Percentiles rank a stretch among this genome's conserved stretches.
phyloP scores from a whole-genome alignment of 2,113 vertebrate species.

The Cyprinodon variegatus region DNA sequence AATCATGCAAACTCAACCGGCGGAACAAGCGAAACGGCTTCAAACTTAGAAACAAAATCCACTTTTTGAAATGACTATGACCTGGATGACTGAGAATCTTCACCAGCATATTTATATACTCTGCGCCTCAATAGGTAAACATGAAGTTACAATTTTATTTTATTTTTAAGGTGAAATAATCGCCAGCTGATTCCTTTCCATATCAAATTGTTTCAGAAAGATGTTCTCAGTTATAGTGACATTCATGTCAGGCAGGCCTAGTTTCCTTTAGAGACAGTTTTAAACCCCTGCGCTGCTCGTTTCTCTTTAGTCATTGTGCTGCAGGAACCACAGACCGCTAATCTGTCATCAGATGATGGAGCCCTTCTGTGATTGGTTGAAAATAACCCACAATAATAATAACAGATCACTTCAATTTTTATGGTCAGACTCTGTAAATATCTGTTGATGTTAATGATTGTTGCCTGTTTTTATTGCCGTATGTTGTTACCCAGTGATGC shows the following conservation, averaged over 20 bases:
- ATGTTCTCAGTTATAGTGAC: background rate
- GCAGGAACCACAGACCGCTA: background rate
- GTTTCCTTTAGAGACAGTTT: background rate
- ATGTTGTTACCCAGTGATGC: slow-evolving; percentile 41
- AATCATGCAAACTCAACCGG: no score
- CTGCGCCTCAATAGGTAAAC: no score
- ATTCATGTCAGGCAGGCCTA: background rate
- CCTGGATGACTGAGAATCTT: no score
- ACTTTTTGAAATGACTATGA: no score
- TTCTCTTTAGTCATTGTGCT: background rate
- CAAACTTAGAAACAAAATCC: no score
- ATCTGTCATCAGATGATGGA: background rate
- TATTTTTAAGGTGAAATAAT: background rate
- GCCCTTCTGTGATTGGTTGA: background rate
- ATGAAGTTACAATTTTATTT: no score
- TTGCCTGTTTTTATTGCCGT: slow-evolving; percentile 14
- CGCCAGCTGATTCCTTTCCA: background rate
- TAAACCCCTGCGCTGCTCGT: background rate
- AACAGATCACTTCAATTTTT: no score
- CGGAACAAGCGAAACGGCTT: no score
- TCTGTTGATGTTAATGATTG: no score
- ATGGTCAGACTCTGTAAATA: no score
- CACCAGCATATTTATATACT: no score
- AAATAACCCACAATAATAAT: no score
- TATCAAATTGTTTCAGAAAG: background rate